Base-by-base conservation (phyloP, 2,888 invertebrate genomes). In the Sussaba pulchella region DNA sequence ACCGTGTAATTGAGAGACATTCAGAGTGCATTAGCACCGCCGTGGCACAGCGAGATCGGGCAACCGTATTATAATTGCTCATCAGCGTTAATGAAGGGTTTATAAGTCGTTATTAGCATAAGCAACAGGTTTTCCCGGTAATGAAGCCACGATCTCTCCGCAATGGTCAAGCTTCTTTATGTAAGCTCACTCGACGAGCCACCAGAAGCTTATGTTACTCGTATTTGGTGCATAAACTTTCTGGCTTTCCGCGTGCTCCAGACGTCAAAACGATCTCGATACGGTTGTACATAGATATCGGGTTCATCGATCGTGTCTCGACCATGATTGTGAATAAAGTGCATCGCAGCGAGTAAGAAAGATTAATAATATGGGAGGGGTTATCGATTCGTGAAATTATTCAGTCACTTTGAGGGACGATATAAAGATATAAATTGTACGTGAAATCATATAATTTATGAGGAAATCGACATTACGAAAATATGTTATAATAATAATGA, bases 61-160 rank as follows among this genome's bases (percentile, higher is more conserved):
- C 85, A 74, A 82, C 87, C 89, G 90, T 90, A 90, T 91, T 91
- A 31, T 31, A 91, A 91, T 91, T 91, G 91, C 90, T 91, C 90
- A 90, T 91, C 90, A 89, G 85, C 88, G 86, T 88, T 89, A 91
- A 91, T 90, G 91, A 89, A 91, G 89, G 89, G 91, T 91, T 91
- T 90, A 91, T 90, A 90, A 90, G 91, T 86, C 88, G 89, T 90
- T 88, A 91, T 91, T 91, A 91, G 90, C 91, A 91, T 91, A 91
- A 91, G 89, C 90, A 89, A 89, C 90, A 87, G 89, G 91, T 91
- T 91, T 87, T 69, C 74, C 87, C 85, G 87, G 87, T 89, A 89
- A 88, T 87, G 89, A 89, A 89, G 89, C 89, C 88, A 86, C 88
- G 87, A 85, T 87, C 88, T 52, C 45, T 73, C 77, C 59, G 69